phyloP scores from a whole-genome alignment of 30 jellyfish, hydroid and myxozoan species.

The Aurelia sp. region DNA sequence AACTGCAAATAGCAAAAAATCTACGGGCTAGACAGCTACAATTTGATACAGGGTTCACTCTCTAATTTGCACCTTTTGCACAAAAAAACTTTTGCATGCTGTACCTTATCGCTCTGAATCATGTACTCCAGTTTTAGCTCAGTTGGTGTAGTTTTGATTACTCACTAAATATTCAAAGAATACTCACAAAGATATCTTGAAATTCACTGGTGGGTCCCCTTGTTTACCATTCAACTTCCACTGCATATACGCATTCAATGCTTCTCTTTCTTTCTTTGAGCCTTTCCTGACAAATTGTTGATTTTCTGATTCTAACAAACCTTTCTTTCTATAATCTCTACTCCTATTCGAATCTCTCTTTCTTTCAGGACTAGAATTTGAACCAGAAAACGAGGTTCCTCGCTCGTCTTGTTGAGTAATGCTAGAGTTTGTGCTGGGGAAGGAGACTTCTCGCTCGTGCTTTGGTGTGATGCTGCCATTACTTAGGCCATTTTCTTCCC shows the following conservation, averaged over 20 bases:
- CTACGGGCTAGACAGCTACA: no score
- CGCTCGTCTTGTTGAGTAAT: background rate
- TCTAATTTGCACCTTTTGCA: no score
- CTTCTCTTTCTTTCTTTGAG: constrained; percentile 50
- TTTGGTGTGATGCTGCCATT: no score
- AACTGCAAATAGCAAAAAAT: no score
- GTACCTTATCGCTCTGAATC: no score
- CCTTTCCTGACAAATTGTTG: constrained; percentile 40
- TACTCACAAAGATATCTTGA: constrained; percentile 45
- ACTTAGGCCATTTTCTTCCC: no score
- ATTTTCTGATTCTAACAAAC: background rate
- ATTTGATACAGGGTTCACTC: no score
- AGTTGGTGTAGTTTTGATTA: no score
- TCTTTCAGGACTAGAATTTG: background rate
- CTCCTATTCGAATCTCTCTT: background rate
- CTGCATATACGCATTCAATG: constrained; percentile 29
- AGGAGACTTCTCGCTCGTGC: no score
- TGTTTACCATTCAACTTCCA: constrained; percentile 60
- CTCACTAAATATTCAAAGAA: no score
- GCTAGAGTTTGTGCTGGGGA: background rate
- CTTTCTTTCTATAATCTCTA: background rate
- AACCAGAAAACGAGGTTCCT: background rate
- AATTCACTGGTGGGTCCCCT: constrained; percentile 56
- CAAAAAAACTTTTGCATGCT: no score
- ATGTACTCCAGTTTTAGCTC: no score